A percentile compares a stretch with the other conserved stretches of the same genome.
phyloP scores from a whole-genome alignment of 2,113 vertebrate genomes.

The Petroica traversi region DNA sequence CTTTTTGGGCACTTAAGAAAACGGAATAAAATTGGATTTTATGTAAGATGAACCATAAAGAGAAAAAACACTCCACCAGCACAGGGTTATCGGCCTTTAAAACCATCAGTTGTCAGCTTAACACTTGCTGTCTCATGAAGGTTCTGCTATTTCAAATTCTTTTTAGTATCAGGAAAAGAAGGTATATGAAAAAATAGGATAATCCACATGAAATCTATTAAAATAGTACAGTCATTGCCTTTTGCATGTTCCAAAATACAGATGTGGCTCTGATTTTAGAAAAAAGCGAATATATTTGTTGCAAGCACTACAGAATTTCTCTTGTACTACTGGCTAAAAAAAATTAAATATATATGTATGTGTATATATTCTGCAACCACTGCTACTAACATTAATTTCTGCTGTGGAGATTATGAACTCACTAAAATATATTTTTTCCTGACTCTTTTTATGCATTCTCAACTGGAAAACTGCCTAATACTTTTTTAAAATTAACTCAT shows the following conservation, averaged over 20 bases:
- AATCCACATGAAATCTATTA: not conserved
- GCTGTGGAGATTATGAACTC: not conserved
- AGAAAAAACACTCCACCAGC: not conserved
- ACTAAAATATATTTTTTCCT: not conserved
- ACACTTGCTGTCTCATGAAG: not conserved
- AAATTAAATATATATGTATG: no score
- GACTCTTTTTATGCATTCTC: not conserved
- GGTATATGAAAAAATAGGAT: not conserved
- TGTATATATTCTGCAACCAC: not conserved
- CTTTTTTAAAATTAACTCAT: not conserved
- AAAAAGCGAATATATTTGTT: not conserved
- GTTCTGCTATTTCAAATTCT: not conserved
- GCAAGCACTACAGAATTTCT: not conserved
- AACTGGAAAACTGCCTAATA: not conserved
- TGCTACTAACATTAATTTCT: not conserved
- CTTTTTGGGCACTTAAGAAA: constrained; percentile 48
- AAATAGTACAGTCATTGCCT: not conserved
- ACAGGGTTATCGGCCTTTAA: not conserved
- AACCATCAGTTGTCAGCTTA: not conserved
- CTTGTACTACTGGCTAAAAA: not conserved
- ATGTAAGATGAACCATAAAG: constrained; percentile 33
- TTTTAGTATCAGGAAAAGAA: not conserved
- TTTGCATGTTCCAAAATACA: not conserved
- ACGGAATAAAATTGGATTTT: constrained; percentile 49
- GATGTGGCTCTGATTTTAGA: not conserved